Conservation (phyloP, 1,140 invertebrate species). For the Neotoxoptera formosana region DNA sequence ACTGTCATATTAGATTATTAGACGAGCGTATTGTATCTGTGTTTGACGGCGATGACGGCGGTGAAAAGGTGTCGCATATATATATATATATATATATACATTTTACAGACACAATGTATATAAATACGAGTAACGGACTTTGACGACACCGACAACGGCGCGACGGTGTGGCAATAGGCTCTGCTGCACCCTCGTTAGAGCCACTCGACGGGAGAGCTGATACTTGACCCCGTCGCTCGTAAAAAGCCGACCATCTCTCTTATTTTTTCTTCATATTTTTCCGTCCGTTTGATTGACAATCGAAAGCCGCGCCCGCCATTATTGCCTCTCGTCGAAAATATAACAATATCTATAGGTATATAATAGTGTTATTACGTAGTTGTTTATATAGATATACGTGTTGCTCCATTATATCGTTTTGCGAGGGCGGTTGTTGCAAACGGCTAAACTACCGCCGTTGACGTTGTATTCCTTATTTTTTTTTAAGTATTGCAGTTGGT, state of each 20-base stretch:
- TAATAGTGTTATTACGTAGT: neutral
- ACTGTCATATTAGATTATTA: neutral
- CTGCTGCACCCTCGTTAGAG: slow-evolving; percentile 39
- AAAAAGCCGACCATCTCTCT: slow-evolving; percentile 34
- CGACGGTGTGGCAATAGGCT: neutral
- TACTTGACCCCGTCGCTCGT: slow-evolving; percentile 25
- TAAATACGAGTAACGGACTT: neutral
- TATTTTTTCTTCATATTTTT: neutral
- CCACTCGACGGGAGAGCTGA: neutral
- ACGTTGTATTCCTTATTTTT: neutral
- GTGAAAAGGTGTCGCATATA: neutral
- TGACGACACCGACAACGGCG: neutral
- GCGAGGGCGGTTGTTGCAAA: neutral
- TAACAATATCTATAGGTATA: neutral
- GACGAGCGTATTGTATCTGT: neutral
- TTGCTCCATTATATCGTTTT: neutral
- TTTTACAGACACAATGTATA: neutral
- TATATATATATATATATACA: neutral
- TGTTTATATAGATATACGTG: slow-evolving; percentile 18
- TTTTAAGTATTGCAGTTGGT: neutral
- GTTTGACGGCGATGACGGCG: neutral
- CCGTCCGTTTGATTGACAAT: slow-evolving; percentile 41
- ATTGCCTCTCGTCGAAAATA: slow-evolving; percentile 8
- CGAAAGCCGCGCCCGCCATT: slow-evolving; percentile 31
- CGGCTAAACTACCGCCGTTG: neutral